Conservation (phyloP, 2,797 vertebrate genomes). For the Chromis chromis region DNA sequence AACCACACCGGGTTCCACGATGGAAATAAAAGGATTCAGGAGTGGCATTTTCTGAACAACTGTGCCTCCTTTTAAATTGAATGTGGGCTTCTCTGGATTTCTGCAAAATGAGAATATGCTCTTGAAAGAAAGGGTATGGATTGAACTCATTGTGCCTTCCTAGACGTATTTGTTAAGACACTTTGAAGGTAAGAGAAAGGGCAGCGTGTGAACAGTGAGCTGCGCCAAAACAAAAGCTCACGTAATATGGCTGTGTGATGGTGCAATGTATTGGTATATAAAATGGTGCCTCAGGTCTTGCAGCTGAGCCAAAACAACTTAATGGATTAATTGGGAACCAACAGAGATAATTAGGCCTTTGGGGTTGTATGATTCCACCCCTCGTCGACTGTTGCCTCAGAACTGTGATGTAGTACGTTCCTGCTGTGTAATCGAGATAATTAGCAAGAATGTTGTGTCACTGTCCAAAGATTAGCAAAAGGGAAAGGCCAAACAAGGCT, state of each 20-base stretch:
- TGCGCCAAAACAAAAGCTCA: conserved; percentile 54
- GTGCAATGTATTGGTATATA: conserved; percentile 76
- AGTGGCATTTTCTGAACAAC: conserved; percentile 28
- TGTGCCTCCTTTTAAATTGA: conserved; percentile 24
- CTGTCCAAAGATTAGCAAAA: conserved; percentile 89
- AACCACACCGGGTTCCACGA: conserved; percentile 28
- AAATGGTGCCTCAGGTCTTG: conserved; percentile 86
- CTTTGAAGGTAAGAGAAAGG: conserved; percentile 54
- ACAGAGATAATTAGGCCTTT: conserved; percentile 97
- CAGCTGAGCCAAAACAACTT: conserved; percentile 93
- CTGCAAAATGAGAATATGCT: conserved; percentile 22
- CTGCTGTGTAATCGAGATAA: conserved; percentile 92
- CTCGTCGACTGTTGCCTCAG: conserved; percentile 90
- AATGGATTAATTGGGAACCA: conserved; percentile 97
- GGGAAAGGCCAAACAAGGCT: conserved; percentile 83
- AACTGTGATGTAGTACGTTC: conserved; percentile 83
- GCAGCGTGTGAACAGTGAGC: conserved; percentile 23
- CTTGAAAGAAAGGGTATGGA: conserved; percentile 13
- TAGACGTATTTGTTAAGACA: conserved; percentile 17
- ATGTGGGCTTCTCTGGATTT: conserved; percentile 34
- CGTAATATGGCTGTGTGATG: conserved; percentile 67
- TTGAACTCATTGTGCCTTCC: conserved; percentile 22
- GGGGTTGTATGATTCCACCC: conserved; percentile 94
- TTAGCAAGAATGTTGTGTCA: conserved; percentile 87
- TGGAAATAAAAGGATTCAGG: conserved; percentile 30